phyloP scores from a whole-genome alignment of 2,113 vertebrate species.

The Centropristis striata region DNA sequence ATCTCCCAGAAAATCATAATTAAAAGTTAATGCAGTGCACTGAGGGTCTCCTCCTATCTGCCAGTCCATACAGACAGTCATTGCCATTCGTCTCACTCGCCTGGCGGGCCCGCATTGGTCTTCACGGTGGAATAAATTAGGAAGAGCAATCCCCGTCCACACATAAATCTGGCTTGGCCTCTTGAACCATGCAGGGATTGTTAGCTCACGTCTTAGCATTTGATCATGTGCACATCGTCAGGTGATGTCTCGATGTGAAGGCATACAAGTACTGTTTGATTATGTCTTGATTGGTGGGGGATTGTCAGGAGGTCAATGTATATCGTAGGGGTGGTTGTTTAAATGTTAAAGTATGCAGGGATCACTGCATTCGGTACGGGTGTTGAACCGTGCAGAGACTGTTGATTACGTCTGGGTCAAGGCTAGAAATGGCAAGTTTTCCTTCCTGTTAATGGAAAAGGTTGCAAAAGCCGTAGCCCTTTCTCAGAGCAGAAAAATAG shows the following conservation, averaged over 20 bases:
- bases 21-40: constrained; percentile 81
- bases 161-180: constrained; percentile 71
- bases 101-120: constrained; percentile 48
- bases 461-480: constrained; percentile 12
- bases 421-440: constrained; percentile 62
- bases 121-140: constrained; percentile 73
- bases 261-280: constrained; percentile 46
- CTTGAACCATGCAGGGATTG: constrained; percentile 55
- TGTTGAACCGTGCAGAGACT: constrained; percentile 56
- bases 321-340: constrained; percentile 42
- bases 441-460: constrained; percentile 60
- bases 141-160: constrained; percentile 60
- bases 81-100: constrained; percentile 79
- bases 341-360: constrained; percentile 73
- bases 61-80: constrained; percentile 65
- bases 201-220: constrained; percentile 56
- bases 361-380: constrained; percentile 43
- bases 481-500: constrained; percentile 12
- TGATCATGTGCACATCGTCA: constrained; percentile 38
- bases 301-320: constrained; percentile 44
- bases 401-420: constrained; percentile 59
- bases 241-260: constrained; percentile 33
- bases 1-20: constrained; percentile 78
- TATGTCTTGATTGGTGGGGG: constrained; percentile 54
- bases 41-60: constrained; percentile 68